Evolutionary conservation across 2,797 vertebrate species (phyloP).

Genomic region (Hemibagrus guttatus): DNA sequence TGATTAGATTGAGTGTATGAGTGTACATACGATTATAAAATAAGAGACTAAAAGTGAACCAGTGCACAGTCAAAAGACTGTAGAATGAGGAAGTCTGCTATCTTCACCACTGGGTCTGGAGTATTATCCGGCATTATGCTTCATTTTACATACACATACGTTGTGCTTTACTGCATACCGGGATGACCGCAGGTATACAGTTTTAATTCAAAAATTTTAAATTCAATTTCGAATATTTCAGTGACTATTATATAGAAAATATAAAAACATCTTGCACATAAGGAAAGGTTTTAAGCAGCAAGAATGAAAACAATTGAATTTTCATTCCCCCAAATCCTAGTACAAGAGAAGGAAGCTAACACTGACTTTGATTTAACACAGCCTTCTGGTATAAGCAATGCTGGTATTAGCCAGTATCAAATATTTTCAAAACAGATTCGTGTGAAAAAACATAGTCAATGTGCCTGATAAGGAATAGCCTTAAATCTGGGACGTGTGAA

Average conservation of each 20-base stretch:
- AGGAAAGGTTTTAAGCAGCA: not conserved
- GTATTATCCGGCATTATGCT: not conserved
- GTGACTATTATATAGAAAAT: not conserved
- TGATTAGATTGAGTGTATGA: slow-evolving; percentile 21
- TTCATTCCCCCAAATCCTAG: not conserved
- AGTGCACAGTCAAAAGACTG: slow-evolving; percentile 3
- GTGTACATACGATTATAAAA: not conserved
- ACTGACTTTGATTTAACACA: not conserved
- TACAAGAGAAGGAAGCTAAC: not conserved
- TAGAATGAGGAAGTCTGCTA: not conserved
- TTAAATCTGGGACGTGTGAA: not conserved
- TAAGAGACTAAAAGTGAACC: not conserved
- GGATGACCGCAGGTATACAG: not conserved
- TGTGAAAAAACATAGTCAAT: not conserved
- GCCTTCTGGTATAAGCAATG: not conserved
- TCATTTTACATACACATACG: not conserved
- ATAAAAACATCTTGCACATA: not conserved
- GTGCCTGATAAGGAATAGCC: not conserved
- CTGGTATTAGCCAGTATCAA: not conserved
- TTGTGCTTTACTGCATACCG: not conserved
- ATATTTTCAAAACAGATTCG: not conserved
- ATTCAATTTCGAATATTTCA: not conserved
- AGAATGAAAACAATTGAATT: not conserved
- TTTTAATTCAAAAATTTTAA: not conserved
- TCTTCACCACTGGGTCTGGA: not conserved